A percentile compares a stretch with the other conserved stretches of the same genome.
Conservation (phyloP, 1,140 invertebrate genomes). For the Orius insidiosus region DNA sequence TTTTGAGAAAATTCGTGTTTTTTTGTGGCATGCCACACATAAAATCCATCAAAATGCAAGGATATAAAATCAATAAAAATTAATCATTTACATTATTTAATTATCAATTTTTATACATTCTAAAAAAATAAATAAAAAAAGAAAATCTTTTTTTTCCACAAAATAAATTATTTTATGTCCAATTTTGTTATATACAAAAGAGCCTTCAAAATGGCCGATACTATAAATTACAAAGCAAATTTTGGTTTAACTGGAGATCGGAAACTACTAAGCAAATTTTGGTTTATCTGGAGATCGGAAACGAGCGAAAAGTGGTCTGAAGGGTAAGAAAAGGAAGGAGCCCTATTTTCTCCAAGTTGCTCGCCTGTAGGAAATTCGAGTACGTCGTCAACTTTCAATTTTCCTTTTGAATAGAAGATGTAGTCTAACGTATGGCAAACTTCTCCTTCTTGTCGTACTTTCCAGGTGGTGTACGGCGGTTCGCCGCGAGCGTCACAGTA, state of each 20-base stretch:
- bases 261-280: background rate
- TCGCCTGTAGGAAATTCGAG: slow-evolving; percentile 44
- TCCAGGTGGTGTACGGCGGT: slow-evolving; percentile 62
- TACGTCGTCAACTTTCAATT: slow-evolving; percentile 38
- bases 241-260: too few relatives aligned
- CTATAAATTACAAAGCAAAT: too few relatives aligned
- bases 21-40: too few relatives aligned
- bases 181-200: background rate
- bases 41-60: too few relatives aligned
- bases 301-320: slow-evolving; percentile 66
- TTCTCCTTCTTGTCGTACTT: slow-evolving; percentile 51
- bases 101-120: too few relatives aligned
- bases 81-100: too few relatives aligned
- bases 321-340: slow-evolving; percentile 51
- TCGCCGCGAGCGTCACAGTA: slow-evolving; percentile 31
- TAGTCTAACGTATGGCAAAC: slow-evolving; percentile 63
- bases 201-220: background rate
- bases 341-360: slow-evolving; percentile 44
- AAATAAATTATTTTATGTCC: too few relatives aligned
- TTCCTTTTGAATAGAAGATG: slow-evolving; percentile 45
- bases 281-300: slow-evolving; percentile 36
- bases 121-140: too few relatives aligned
- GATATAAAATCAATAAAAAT: too few relatives aligned
- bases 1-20: too few relatives aligned
- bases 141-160: too few relatives aligned